Conservation (phyloP, 2,797 vertebrate species). For the Percopsis omiscomaycus region DNA sequence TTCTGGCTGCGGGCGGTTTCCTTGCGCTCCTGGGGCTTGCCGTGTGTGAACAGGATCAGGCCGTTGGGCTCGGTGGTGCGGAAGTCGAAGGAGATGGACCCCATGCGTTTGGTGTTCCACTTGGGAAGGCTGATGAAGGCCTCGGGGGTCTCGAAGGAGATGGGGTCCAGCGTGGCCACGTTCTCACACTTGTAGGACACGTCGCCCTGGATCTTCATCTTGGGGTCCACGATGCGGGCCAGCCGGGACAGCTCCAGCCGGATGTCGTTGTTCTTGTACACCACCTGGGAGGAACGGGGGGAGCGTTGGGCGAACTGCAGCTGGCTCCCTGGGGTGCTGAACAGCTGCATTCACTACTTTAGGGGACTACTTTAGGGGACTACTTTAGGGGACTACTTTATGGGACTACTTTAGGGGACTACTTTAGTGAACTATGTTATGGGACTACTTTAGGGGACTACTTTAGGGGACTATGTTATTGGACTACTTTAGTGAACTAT, state of each 20-base stretch:
- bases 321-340: too few species aligned
- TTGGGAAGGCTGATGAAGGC: constrained; percentile 97
- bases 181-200: constrained; percentile 96
- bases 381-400: too few species aligned
- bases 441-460: too few species aligned
- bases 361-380: too few species aligned
- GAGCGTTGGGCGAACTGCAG: background rate
- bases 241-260: constrained; percentile 94
- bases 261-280: constrained; percentile 99
- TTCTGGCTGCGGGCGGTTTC: constrained; percentile 88
- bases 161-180: constrained; percentile 95
- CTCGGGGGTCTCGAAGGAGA: constrained; percentile 96
- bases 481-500: too few species aligned
- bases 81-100: constrained; percentile 98
- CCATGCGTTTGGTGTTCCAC: constrained; percentile 99
- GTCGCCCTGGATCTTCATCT: constrained; percentile 99
- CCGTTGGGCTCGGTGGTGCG: constrained; percentile 96
- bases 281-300: constrained; percentile 80
- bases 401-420: too few species aligned
- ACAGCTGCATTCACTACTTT: too few species aligned
- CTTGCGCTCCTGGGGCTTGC: constrained; percentile 95
- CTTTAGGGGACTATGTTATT: too few species aligned
- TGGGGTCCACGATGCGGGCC: constrained; percentile 95
- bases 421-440: too few species aligned
- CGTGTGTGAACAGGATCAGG: constrained; percentile 96